Evolutionary conservation across 1,140 invertebrate genomes (phyloP), one percentile per base, ranked within the genome.

Genomic region (Danaus melanippus): DNA sequence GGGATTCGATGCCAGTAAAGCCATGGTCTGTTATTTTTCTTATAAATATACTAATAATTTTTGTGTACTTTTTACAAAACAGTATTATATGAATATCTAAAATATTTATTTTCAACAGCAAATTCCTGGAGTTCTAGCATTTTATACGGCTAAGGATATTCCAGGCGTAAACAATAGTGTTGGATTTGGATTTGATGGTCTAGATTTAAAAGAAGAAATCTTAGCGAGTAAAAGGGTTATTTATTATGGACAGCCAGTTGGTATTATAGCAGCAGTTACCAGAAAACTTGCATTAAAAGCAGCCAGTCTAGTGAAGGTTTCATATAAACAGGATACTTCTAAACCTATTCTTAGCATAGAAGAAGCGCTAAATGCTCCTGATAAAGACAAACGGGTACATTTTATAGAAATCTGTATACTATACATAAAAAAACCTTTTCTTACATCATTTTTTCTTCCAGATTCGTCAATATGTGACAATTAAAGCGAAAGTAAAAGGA

Each of bases 191-290:
- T 54, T 78, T 7, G 71, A 74, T 0, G 72, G 60, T 60, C 58
- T 70, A 12, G 58, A 61, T 1, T 58, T 53, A 0, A 79, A 86
- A 21, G 88, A 89, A 70, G 89, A 90, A 66, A 87, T 90, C n/a
- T 82, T 91, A 42, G 89, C 88, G 43, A 71, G 71, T 15, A 84
- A 74, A 8, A 79, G 67, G 6, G 87, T 94, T 0, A 69, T 77
- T 0, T 92, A 90, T 69, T 92, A 92, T 49, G 92, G 93, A 0
- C 94, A 96, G 69, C 90, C 93, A 0, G 62, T 94, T 10, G 95
- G 92, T 0, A 62, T 96, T 0, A 84, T 96, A 0, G 90, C 92
- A 0, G 94, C 93, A 0, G 72, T 88, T 9, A 90, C 86, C 41
- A 84, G 90, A 40, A 80, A 84, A 15, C 58, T 90, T 40, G 93